Base-by-base conservation (phyloP, 2,888 invertebrate genomes). In the Drosophila pseudotakahashii region DNA sequence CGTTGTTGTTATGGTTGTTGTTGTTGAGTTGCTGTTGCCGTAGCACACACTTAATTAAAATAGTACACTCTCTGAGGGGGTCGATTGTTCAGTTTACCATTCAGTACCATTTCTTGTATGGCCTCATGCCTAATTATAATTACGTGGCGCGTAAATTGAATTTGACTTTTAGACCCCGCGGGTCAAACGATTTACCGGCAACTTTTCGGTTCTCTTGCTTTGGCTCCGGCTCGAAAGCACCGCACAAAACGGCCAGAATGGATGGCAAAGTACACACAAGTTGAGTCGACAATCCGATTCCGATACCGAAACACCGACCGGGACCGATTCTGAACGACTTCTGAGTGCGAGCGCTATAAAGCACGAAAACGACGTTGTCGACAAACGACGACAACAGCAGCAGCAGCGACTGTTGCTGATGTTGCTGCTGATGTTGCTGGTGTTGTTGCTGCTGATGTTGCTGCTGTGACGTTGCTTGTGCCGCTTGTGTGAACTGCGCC, bases 311-410 rank as follows among this genome's bases (percentile, higher is more conserved):
- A 47, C 32, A 82, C 89, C 87, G 88, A 89, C 81, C 88, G 76
- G 87, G 89, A 82, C 89, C 78, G 85, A 89, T 82, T 82, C 82
- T 82, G 88, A 82, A 89, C 82, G 88, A 82, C 79, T 82, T 89
- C 88, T 89, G 89, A 89, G 71, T 84, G 89, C 50, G 61, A 84
- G 68, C 67, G 88, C 82, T 84, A 82, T 89, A 89, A 89, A 89
- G 88, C 87, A 81, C 89, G 84, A 88, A 81, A 85, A 73, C 78
- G 78, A 78, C 72, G 58, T 42, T 69, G 70, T 61, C 78, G 30
- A 53, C 67, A 42, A n/a, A 76, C 68, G 62, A 23, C 58, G 48
- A 63, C 86, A 60, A 55, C 67, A 44, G 63, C 81, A 57, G 45
- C 67, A 44, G 63, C 81, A 57, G 45, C 59, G 32, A 61, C 67